Conservation (phyloP, 92 coral and sea anemone genomes). For the Phymanthus crucifer region DNA sequence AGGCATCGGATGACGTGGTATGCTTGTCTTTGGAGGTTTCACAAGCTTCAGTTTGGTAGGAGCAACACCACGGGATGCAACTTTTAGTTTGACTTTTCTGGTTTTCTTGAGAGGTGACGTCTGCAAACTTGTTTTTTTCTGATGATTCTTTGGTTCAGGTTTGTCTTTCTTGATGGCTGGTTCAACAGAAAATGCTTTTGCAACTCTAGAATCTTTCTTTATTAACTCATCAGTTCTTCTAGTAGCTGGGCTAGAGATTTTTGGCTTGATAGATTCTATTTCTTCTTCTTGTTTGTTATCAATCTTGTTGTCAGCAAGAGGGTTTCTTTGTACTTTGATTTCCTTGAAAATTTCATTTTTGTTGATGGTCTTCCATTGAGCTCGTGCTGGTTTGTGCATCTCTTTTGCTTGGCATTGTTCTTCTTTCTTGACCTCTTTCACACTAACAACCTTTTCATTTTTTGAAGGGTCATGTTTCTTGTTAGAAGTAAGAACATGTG, state of each 20-base stretch:
- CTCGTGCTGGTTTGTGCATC: background rate
- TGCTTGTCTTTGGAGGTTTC: constrained; percentile 73
- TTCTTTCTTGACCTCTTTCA: background rate
- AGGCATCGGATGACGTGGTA: constrained; percentile 97
- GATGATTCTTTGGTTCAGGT: constrained; percentile 7
- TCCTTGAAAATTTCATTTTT: background rate
- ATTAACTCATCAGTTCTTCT: background rate
- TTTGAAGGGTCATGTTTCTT: background rate
- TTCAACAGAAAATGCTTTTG: constrained; percentile 41
- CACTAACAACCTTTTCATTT: background rate
- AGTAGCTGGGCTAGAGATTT: background rate
- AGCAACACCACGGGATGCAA: constrained; percentile 89
- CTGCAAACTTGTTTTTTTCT: constrained; percentile 3
- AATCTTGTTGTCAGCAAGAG: background rate
- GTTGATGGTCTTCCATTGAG: background rate
- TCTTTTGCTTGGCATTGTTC: background rate
- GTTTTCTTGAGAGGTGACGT: constrained; percentile 35
- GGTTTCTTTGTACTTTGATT: background rate
- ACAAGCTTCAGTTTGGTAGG: constrained; percentile 77
- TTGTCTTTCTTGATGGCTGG: constrained; percentile 12
- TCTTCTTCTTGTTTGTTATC: background rate
- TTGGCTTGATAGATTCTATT: constrained; percentile 2
- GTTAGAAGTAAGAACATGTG: background rate
- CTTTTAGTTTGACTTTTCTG: constrained; percentile 69
- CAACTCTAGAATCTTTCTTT: background rate